Evolutionary conservation across 2,113 vertebrate species (phyloP).

Genomic region (Chlamydotis undulata): DNA sequence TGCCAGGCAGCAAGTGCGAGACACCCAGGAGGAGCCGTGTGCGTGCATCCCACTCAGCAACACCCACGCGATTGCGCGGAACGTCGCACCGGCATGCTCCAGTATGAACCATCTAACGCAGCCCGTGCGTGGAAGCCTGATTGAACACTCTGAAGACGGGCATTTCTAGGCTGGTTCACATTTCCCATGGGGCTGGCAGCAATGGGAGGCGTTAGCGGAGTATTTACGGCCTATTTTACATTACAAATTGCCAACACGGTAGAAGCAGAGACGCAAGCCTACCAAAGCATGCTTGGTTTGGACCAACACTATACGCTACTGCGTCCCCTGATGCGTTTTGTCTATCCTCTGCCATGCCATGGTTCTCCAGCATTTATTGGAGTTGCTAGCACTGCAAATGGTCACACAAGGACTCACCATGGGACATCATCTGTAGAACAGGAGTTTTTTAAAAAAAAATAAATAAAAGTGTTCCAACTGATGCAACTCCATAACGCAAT

Average conservation of each 20-base stretch:
- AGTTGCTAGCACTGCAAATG: background rate
- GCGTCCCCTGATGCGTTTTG: fast-evolving
- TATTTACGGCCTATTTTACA: background rate
- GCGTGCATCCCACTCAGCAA: fast-evolving
- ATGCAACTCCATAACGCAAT: background rate
- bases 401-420: background rate
- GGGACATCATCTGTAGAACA: background rate
- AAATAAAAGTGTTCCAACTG: background rate
- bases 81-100: too few relatives aligned
- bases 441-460: background rate
- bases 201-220: fast-evolving
- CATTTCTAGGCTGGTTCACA: too few relatives aligned
- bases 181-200: background rate
- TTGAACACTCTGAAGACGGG: too few relatives aligned
- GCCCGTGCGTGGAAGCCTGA: too few relatives aligned
- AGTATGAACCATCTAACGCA: too few relatives aligned
- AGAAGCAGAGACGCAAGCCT: background rate
- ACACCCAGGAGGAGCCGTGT: fast-evolving
- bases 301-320: background rate
- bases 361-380: background rate
- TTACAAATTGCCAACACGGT: fast-evolving
- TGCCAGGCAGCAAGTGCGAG: background rate
- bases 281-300: background rate
- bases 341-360: background rate
- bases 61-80: too few relatives aligned